Evolutionary conservation across 2,797 vertebrate species (phyloP).

Genomic region (Lerista edwardsae): DNA sequence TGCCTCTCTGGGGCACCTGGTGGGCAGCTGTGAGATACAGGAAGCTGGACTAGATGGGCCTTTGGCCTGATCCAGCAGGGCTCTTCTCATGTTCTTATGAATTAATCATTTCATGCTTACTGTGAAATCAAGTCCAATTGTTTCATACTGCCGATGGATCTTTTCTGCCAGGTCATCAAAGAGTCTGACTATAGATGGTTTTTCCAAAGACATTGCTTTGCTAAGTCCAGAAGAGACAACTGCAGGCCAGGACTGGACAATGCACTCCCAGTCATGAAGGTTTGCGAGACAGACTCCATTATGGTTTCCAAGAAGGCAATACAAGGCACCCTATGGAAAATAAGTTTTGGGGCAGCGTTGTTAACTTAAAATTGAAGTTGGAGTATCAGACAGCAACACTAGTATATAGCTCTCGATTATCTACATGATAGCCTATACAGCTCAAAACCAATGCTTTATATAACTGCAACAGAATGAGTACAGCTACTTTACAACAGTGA

Average conservation of each 20-base stretch:
- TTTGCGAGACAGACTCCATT: slow-evolving; percentile 92
- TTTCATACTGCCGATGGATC: slow-evolving; percentile 96
- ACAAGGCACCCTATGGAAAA: slow-evolving; percentile 89
- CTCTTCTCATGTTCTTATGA: too few species aligned
- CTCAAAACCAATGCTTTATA: neutral
- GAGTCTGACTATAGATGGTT: slow-evolving; percentile 95
- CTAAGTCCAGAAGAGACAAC: slow-evolving; percentile 93
- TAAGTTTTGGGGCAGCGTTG: neutral
- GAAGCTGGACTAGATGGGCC: too few species aligned
- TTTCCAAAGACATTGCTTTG: slow-evolving; percentile 95
- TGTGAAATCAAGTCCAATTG: slow-evolving; percentile 91
- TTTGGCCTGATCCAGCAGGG: too few species aligned
- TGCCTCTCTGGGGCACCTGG: too few species aligned
- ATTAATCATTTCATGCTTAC: slow-evolving; percentile 80
- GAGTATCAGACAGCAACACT: neutral
- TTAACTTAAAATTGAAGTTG: neutral
- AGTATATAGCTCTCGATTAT: neutral
- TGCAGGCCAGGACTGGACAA: slow-evolving; percentile 93
- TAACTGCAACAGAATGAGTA: neutral
- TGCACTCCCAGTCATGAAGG: slow-evolving; percentile 97
- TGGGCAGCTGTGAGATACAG: too few species aligned
- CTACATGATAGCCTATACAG: neutral
- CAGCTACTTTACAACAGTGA: too few species aligned
- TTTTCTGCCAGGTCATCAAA: slow-evolving; percentile 98
- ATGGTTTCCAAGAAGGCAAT: slow-evolving; percentile 95